Evolutionary conservation across 2,113 vertebrate species (phyloP).

Genomic region (Microcebus murinus): DNA sequence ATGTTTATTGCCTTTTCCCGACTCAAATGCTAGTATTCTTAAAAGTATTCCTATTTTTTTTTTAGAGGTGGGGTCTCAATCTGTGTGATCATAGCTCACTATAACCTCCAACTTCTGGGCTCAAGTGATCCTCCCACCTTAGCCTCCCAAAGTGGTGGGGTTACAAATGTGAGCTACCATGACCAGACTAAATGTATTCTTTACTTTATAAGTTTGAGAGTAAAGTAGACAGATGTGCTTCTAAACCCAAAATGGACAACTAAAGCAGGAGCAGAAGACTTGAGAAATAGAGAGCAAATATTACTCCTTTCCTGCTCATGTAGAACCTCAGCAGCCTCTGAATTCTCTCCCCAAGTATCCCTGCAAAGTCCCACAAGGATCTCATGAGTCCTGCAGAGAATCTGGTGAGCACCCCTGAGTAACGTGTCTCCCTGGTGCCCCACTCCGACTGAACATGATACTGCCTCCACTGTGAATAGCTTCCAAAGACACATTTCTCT

Average conservation of each 20-base stretch:
- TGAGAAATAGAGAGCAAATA: background rate
- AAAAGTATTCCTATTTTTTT: background rate
- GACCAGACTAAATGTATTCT: background rate
- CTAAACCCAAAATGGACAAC: background rate
- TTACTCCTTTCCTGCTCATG: background rate
- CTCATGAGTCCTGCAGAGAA: background rate
- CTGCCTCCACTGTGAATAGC: background rate
- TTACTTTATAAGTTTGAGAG: conserved; percentile 6
- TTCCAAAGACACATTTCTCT: background rate
- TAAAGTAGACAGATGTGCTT: background rate
- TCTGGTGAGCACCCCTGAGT: background rate
- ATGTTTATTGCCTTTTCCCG: no score
- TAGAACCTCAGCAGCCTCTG: background rate
- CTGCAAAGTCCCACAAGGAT: background rate
- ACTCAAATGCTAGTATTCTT: background rate
- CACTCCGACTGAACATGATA: background rate
- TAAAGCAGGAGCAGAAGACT: background rate
- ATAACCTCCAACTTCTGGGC: no score
- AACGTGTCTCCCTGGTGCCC: background rate
- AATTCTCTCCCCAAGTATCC: background rate
- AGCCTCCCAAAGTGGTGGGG: no score
- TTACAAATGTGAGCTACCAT: no score
- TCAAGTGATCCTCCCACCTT: no score
- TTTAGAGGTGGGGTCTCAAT: no score
- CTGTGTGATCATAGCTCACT: no score